Base-by-base conservation (phyloP, 2,113 vertebrate genomes). In the Hepsetus odoe region DNA sequence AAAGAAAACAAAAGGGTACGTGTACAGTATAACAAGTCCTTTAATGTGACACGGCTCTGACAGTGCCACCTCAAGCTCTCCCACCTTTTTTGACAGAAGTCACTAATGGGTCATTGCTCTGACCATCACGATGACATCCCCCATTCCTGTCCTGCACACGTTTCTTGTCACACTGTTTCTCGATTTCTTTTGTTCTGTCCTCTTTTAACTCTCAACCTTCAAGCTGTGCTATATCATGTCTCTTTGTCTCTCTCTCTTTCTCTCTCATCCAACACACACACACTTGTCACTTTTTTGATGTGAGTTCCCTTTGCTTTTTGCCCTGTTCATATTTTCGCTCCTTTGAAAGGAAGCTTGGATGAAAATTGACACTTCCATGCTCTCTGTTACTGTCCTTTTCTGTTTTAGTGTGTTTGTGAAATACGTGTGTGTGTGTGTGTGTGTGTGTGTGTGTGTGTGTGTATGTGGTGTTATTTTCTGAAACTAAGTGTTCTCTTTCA, bases 401-500 rank as follows among this genome's bases (percentile, higher is more conserved):
- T 5, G 30, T 69, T 44, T 59, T 5, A 20, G n/a, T 42, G 44
- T 56, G 14, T 66, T 14, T 69, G 66, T 30, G 16, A 11, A 28
- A 44, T 24, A 32, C 44, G 65, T 67, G 12, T 28, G 38, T 28
- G 12, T 59, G 67, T 32, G 13, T 62, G 56, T 38, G 53, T 68
- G 40, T 10, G 0, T 38, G 49, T 33, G 20, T 62, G 38, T 55
- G 14, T 53, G 24, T 58, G 16, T 68, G 49, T 69, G 53, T 58
- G 30, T 71, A 33, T 88, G 83, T 85, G 88, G 85, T 86, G 88
- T 89, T 86, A 84, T 85, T 88, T 88, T 84, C 88, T 22, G 8
- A 55, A 22, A 28, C 51, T 83, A 83, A 14, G 32, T 51, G 4
- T 35, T 53, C 80, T 79, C 82, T 82, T 76, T 83, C 22, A 53